phyloP scores from a whole-genome alignment of 2,888 invertebrate genomes.

The Oscheius sp. region DNA sequence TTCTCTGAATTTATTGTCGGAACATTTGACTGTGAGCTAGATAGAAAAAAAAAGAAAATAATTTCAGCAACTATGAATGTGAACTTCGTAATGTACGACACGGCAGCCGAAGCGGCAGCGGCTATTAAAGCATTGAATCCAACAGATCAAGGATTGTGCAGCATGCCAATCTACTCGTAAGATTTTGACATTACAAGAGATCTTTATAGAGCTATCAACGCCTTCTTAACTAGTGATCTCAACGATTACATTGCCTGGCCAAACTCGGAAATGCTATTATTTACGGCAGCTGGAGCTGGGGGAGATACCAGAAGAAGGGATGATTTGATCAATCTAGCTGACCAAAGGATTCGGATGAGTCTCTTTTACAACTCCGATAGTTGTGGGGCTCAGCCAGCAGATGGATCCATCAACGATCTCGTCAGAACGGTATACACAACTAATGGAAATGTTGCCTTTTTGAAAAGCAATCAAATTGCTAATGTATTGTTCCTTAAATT shows the following conservation, averaged over 20 bases:
- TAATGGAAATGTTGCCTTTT: constrained; percentile 50
- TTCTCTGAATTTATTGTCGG: constrained; percentile 52
- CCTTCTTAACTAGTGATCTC: neutral
- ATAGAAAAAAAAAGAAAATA: neutral
- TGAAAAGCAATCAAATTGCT: constrained; percentile 21
- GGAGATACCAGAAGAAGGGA: constrained; percentile 29
- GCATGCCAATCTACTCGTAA: constrained; percentile 23
- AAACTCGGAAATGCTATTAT: constrained; percentile 41
- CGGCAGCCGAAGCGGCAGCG: constrained; percentile 27
- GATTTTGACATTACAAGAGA: neutral
- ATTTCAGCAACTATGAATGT: constrained; percentile 34
- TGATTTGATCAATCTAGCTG: constrained; percentile 34
- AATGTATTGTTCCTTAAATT: neutral
- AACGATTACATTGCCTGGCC: constrained; percentile 15
- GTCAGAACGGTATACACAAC: constrained; percentile 46
- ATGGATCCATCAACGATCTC: constrained; percentile 32
- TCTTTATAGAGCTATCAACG: constrained; percentile 6
- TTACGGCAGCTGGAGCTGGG: constrained; percentile 42
- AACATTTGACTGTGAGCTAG: constrained; percentile 53
- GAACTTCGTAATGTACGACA: constrained; percentile 29
- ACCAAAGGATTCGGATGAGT: constrained; percentile 15
- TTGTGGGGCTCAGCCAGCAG: constrained; percentile 31
- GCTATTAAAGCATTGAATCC: constrained; percentile 32
- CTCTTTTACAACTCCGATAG: constrained; percentile 11
- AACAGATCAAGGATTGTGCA: constrained; percentile 40